These are phyloP conservation scores for Abramis brama DNA, from an alignment of 2,113 vertebrate genomes.

Conservation along the genomic window DNA sequence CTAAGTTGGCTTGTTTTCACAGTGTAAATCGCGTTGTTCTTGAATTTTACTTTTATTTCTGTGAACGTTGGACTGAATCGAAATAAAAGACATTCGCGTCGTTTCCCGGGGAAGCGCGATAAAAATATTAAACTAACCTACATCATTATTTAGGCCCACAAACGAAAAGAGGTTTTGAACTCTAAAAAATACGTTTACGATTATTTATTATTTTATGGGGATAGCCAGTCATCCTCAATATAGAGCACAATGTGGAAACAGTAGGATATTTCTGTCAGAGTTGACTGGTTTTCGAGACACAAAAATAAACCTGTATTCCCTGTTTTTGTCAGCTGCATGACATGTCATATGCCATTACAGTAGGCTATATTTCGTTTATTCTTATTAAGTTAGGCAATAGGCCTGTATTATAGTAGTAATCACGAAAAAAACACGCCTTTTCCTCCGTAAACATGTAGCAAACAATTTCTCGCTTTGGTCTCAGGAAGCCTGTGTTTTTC, in stretches of 20 bases:
- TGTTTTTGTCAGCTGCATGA: not conserved
- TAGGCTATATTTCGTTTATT: not conserved
- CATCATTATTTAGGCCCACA: not conserved
- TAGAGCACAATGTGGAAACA: not conserved
- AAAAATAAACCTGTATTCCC: not conserved
- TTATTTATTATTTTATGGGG: not conserved
- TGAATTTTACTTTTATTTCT: not conserved
- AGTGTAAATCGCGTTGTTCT: not conserved
- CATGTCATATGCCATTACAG: not conserved
- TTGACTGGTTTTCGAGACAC: not conserved
- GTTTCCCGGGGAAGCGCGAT: not conserved
- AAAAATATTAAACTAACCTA: not conserved
- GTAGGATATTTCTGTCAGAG: not conserved
- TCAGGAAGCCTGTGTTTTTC: slow-evolving; percentile 13
- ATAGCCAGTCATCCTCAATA: not conserved
- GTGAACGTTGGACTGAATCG: not conserved
- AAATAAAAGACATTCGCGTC: not conserved
- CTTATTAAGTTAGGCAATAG: not conserved
- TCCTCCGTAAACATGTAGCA: not conserved
- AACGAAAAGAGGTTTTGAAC: not conserved
- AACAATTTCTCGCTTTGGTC: slow-evolving; percentile 17
- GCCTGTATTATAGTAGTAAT: not conserved
- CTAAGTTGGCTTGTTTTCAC: not conserved
- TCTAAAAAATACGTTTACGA: not conserved
- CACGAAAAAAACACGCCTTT: not conserved